Evolutionary conservation across 1,140 invertebrate genomes (phyloP).

Genomic region (Drosophila orena): DNA sequence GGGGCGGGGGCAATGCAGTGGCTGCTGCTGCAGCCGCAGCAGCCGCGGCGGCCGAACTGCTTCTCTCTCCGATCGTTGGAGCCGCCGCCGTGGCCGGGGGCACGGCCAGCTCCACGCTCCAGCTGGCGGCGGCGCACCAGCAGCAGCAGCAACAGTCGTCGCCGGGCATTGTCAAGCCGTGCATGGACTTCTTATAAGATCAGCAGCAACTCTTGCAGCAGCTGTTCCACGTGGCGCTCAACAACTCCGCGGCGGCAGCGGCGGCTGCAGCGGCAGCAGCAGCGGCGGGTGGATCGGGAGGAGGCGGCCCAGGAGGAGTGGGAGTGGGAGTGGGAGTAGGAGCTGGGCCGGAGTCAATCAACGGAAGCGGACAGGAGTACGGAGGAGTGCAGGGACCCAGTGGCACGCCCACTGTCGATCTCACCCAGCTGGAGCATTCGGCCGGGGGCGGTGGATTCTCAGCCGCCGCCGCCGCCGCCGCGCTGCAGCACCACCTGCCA

Average conservation of each 20-base stretch:
- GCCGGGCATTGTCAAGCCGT: slow-evolving; percentile 81
- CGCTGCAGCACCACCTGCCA: slow-evolving; percentile 47
- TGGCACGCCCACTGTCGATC: slow-evolving; percentile 70
- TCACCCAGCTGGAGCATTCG: slow-evolving; percentile 66
- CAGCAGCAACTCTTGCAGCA: slow-evolving; percentile 84
- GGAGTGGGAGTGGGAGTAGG: slow-evolving; percentile 10
- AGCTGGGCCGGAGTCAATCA: slow-evolving; percentile 8
- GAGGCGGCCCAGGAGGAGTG: slow-evolving; percentile 15
- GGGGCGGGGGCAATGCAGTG: slow-evolving; percentile 71
- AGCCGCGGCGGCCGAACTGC: slow-evolving; percentile 74
- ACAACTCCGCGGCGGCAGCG: slow-evolving; percentile 74
- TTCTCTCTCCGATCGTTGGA: slow-evolving; percentile 78
- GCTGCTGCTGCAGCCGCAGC: slow-evolving; percentile 80
- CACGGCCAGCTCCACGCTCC: slow-evolving; percentile 65
- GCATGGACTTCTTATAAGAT: slow-evolving; percentile 85
- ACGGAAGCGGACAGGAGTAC: slow-evolving; percentile 2
- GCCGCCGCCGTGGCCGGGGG: slow-evolving; percentile 74
- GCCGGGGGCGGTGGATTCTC: slow-evolving; percentile 23
- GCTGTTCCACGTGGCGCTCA: slow-evolving; percentile 82
- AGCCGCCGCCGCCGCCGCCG: background rate
- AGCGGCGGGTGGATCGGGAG: slow-evolving; percentile 16
- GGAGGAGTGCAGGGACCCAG: slow-evolving; percentile 13
- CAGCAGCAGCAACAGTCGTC: slow-evolving; percentile 81
- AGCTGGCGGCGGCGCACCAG: slow-evolving; percentile 69
- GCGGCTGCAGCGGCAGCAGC: slow-evolving; percentile 58